Percentiles rank a stretch among this genome's conserved stretches.
phyloP scores from a whole-genome alignment of 2,113 vertebrate species.

The Triplophysa dalaica region DNA sequence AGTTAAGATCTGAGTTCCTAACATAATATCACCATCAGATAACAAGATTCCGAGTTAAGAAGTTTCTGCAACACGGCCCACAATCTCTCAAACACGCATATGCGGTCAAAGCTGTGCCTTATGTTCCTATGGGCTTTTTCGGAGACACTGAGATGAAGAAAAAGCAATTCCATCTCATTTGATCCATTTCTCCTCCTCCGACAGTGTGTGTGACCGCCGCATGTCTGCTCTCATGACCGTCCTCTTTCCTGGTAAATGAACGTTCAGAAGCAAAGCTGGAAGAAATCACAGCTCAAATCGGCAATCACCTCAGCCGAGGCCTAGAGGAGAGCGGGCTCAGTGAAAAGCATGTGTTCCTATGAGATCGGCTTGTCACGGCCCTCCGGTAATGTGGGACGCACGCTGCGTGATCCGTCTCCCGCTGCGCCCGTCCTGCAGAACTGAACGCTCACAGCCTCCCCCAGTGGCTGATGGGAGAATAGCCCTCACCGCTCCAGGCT shows the following conservation, averaged over 20 bases:
- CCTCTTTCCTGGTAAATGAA: constrained; percentile 26
- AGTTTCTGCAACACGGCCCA: neutral
- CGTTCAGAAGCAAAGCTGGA: constrained; percentile 6
- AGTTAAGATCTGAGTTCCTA: too few species aligned
- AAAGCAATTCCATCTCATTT: constrained; percentile 43
- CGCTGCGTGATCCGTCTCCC: neutral
- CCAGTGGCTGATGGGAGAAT: constrained; percentile 49
- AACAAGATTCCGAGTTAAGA: too few species aligned
- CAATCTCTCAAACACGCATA: neutral
- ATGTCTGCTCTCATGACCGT: constrained; percentile 26
- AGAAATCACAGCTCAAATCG: constrained; percentile 27
- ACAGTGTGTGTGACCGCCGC: constrained; percentile 21
- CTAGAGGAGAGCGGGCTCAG: constrained; percentile 5
- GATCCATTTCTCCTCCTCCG: constrained; percentile 12
- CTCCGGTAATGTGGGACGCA: constrained; percentile 11
- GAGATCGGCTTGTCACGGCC: constrained; percentile 20
- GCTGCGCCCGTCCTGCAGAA: neutral
- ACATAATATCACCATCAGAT: too few species aligned
- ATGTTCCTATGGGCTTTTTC: constrained; percentile 4
- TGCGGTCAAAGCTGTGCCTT: constrained; percentile 13
- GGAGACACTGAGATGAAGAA: neutral
- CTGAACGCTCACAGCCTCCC: constrained; percentile 53
- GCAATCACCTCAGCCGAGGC: neutral
- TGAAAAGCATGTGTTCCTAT: constrained; percentile 16
- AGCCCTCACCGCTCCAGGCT: constrained; percentile 55